phyloP scores from a whole-genome alignment of 2,888 invertebrate genomes.

The Tuberolachnus salignus region DNA sequence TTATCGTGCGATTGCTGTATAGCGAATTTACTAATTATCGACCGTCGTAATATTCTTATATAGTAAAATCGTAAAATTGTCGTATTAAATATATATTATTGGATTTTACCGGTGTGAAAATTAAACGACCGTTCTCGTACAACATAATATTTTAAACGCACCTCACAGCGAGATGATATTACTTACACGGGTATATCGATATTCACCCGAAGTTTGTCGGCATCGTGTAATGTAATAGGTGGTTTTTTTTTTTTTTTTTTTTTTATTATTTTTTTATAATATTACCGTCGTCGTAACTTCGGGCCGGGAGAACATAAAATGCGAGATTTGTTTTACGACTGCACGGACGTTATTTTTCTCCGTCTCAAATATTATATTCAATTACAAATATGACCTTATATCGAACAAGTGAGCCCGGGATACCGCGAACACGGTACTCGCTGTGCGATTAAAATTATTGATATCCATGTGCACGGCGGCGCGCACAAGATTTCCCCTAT shows the following conservation, averaged over 20 bases:
- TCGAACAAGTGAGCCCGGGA: slow-evolving; percentile 26
- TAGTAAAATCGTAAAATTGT: slow-evolving; percentile 24
- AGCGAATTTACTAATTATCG: too few species aligned
- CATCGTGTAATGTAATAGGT: slow-evolving; percentile 4
- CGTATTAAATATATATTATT: too few species aligned
- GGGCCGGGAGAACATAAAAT: slow-evolving; percentile 34
- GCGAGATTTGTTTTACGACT: slow-evolving; percentile 44
- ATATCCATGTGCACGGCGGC: too few species aligned
- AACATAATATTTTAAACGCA: slow-evolving; percentile 25
- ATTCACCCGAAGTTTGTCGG: slow-evolving; percentile 44
- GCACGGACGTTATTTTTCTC: background rate
- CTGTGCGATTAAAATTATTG: slow-evolving; percentile 2
- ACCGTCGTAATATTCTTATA: slow-evolving; percentile 1
- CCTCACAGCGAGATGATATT: too few species aligned
- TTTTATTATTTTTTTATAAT: too few species aligned
- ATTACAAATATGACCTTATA: slow-evolving; percentile 37
- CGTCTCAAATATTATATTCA: slow-evolving; percentile 26
- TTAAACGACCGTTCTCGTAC: slow-evolving; percentile 21
- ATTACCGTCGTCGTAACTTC: slow-evolving; percentile 27
- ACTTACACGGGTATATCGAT: slow-evolving; percentile 5
- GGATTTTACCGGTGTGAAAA: slow-evolving; percentile 14
- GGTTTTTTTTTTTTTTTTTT: too few species aligned
- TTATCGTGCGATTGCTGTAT: too few species aligned
- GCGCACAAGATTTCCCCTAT: too few species aligned
- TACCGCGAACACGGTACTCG: slow-evolving; percentile 26